phyloP scores from a whole-genome alignment of 2,888 invertebrate genomes.

The Tetanocera ferruginea region DNA sequence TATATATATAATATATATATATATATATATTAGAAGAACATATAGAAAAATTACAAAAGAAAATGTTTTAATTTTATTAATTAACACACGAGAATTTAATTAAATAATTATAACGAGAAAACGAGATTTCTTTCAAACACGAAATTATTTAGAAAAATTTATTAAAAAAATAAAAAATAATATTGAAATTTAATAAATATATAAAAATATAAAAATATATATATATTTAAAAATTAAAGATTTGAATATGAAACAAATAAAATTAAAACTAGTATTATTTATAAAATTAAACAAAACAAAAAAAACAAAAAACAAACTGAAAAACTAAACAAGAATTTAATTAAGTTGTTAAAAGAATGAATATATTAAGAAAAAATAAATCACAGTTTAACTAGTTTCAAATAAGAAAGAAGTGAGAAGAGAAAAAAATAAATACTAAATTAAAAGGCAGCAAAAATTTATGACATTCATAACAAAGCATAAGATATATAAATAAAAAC shows the following conservation, averaged over 20 bases:
- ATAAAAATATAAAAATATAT: slow-evolving; percentile 28
- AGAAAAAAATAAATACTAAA: not conserved
- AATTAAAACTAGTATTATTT: slow-evolving; percentile 25
- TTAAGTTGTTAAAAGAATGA: not conserved
- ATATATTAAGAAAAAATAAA: not conserved
- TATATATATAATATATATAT: slow-evolving; percentile 43
- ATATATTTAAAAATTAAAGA: slow-evolving; percentile 28
- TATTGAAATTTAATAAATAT: slow-evolving; percentile 44
- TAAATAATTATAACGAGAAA: slow-evolving; percentile 46
- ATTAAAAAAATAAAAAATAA: slow-evolving; percentile 38
- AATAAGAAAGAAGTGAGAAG: too few relatives aligned
- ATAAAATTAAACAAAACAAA: slow-evolving; percentile 19
- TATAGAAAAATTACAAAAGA: slow-evolving; percentile 32
- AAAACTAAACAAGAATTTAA: slow-evolving; percentile 10
- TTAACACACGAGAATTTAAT: slow-evolving; percentile 49
- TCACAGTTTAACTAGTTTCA: not conserved
- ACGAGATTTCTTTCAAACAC: slow-evolving; percentile 48
- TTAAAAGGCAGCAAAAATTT: not conserved
- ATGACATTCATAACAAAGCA: slow-evolving; percentile 11
- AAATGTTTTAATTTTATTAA: slow-evolving; percentile 33
- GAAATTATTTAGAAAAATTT: slow-evolving; percentile 27
- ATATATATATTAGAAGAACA: slow-evolving; percentile 2
- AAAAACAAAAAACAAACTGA: not conserved
- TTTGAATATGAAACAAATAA: slow-evolving; percentile 33
- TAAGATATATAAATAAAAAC: not conserved